Conservation (phyloP, 1,140 invertebrate species). For the Eupeodes corollae region DNA sequence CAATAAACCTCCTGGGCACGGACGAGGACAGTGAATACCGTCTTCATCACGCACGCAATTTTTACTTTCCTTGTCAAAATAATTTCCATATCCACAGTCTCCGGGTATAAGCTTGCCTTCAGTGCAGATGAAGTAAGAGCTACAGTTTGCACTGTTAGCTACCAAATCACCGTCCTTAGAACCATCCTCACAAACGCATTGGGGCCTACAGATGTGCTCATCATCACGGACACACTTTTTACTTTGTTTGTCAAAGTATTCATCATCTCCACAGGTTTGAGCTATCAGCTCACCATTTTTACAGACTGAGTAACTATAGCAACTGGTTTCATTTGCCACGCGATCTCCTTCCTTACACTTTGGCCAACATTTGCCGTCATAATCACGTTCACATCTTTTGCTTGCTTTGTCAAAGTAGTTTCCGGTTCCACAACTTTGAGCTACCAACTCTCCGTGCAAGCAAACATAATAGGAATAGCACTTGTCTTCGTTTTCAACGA, state of each 20-base stretch:
- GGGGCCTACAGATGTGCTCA: neutral
- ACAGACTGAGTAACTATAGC: constrained; percentile 31
- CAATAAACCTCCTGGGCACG: constrained; percentile 6
- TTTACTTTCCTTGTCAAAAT: too few species aligned
- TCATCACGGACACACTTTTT: constrained; percentile 2
- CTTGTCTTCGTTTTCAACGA: neutral
- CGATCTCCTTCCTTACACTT: constrained; percentile 7
- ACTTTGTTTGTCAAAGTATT: constrained; percentile 20
- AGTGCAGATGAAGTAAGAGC: too few species aligned
- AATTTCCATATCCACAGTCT: too few species aligned
- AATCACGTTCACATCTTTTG: too few species aligned
- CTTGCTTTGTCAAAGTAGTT: constrained; percentile 4
- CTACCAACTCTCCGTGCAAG: constrained; percentile 1
- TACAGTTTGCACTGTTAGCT: too few species aligned
- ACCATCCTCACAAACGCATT: too few species aligned
- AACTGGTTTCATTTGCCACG: constrained; percentile 20
- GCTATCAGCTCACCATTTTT: constrained; percentile 19
- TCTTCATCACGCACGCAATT: too few species aligned
- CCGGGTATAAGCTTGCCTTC: too few species aligned
- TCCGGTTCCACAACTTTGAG: constrained; percentile 3
- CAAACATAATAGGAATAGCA: too few species aligned
- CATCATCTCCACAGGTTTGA: constrained; percentile 21
- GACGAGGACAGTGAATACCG: too few species aligned
- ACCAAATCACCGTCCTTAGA: too few species aligned
- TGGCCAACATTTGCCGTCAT: too few species aligned